Base-by-base conservation (phyloP, 23 tunicate species). In the Halocynthia roretzi region DNA sequence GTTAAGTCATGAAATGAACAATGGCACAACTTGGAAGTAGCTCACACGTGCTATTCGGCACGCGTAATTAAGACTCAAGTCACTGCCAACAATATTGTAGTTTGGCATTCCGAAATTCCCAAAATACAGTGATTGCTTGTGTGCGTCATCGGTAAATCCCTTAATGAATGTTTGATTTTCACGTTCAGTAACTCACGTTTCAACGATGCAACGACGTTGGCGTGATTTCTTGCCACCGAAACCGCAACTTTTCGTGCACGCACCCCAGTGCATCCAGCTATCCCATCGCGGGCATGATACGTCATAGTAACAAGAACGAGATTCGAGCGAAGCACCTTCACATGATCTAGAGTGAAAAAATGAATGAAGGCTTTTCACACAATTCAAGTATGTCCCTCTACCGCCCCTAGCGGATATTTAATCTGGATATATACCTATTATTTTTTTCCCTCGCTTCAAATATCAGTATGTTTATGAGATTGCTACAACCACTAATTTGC, bases 281-380 rank as follows among this genome's bases (percentile, higher is more conserved):
- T 74, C 76, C 92, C 92, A 86, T 14, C 18, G 22, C 9, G 92
- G 92, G 61, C 92, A 86, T 8, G 21, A 78, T n/a, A 21, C 56
- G 78, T 74, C 22, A 62, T 53, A 54, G 17, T 74, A 64, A 54
- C 78, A 74, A 10, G 22, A 14, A 15, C 64, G 18, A 14, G 55
- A 12, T 54, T 74, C 64, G 1, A 74, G 23, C 5, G 78, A 52
- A 15, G 55, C 19, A 17, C 78, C 78, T 54, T 54, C 64, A 48
- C 78, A 74, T 12, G 49, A 21, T 49, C 76, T 71, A 65, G 17
- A 4, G 4, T 58, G 63, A 58, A 58, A 58, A 58, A 58, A 58
- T 1, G 63, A 10, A 56, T 56, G 63, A 58, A 14, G 62, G 63
- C 15, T 14, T 14, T 58, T 58, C 63, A 58, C 44, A 31, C 44